Evolutionary conservation across 2,888 invertebrate genomes (phyloP), one percentile per base, ranked within the genome.

Genomic region (Mimachlamys varia): DNA sequence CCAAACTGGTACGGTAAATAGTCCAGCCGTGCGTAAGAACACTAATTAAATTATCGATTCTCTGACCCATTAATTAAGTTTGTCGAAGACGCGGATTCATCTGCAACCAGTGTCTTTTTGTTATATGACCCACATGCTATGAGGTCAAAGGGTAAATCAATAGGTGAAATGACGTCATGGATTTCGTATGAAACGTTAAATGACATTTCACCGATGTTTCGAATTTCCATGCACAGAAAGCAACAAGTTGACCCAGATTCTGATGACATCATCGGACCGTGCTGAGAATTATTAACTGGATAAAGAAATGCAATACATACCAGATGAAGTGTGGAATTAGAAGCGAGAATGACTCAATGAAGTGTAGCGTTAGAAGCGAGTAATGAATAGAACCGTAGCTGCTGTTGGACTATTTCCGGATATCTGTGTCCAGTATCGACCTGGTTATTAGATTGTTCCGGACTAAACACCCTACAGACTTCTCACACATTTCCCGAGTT

Each of bases 11-110:
- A 27, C 76, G 2, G 22, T 22, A 58, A 58, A 19, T 19, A 19
- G 58, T 58, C 10, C 27, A 76, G 76, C 22, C 27, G 13, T 33
- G 27, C 76, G 19, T 27, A 76, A 33, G 22, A 27, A 33, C 33
- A 12, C 76, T 76, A 76, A 76, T 76, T 76, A 76, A 76, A 76
- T 76, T 76, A 76, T 76, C 33, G 76, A 76, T 76, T 76, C 76
- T 27, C 33, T 76, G 33, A 76, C 76, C 76, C 76, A 76, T 76
- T 33, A 76, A 76, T 76, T 76, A 33, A 27, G 76, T 33, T 76
- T 76, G 76, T 76, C 27, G 76, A 76, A 62, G 62, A 62, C 62
- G 62, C 22, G 10, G 33, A 27, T 33, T 76, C 33, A 76, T 33
- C 33, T 12, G 27, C 76, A 76, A 76, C 76, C 33, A 17, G 76